A percentile compares a stretch with the other conserved stretches of the same genome.
Conservation (phyloP, 1,140 invertebrate species). For the Lepidurus packardi region DNA sequence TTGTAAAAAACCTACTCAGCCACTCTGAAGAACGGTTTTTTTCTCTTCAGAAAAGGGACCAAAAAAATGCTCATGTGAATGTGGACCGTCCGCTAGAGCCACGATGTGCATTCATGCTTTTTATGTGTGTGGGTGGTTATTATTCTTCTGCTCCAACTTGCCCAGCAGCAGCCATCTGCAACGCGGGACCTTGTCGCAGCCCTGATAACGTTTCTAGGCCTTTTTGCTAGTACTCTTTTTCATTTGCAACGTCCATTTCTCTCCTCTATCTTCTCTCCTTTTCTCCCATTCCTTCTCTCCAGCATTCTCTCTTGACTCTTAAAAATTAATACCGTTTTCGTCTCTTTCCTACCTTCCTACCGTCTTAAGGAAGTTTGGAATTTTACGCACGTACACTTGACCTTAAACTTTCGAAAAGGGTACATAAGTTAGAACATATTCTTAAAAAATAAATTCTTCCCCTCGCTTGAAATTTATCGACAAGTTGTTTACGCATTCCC, state of each 20-base stretch:
- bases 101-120: neutral
- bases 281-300: neutral
- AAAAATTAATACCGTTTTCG: neutral
- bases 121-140: slow-evolving; percentile 5
- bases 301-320: neutral
- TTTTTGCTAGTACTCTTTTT: neutral
- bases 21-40: too few relatives aligned
- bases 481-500: too few relatives aligned
- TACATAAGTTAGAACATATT: too few relatives aligned
- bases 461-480: too few relatives aligned
- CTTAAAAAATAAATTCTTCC: too few relatives aligned
- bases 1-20: too few relatives aligned
- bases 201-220: slow-evolving; percentile 17
- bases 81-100: neutral
- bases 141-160: neutral
- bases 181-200: slow-evolving; percentile 8
- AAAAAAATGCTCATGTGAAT: too few relatives aligned
- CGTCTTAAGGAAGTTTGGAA: neutral
- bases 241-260: slow-evolving; percentile 1
- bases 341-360: neutral
- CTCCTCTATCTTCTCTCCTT: neutral
- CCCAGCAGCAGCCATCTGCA: slow-evolving; percentile 6
- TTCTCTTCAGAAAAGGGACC: too few relatives aligned
- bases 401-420: neutral
- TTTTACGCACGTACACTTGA: slow-evolving; percentile 17